phyloP scores from a whole-genome alignment of 2,797 vertebrate genomes.

The Poecilia gillii region DNA sequence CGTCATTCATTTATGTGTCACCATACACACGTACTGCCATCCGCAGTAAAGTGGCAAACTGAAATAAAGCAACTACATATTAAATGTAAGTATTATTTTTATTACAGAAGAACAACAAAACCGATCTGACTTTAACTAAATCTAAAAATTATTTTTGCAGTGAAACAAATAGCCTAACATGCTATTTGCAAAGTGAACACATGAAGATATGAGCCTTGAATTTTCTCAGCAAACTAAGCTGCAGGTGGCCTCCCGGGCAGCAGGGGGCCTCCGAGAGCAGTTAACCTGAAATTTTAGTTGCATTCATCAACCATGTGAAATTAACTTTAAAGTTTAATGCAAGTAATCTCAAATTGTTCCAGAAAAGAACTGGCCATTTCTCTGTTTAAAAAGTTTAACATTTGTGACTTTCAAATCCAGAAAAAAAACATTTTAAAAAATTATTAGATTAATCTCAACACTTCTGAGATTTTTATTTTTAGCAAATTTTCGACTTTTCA shows the following conservation, averaged over 20 bases:
- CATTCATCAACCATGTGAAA: neutral
- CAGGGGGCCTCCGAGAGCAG: neutral
- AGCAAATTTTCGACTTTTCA: too few relatives aligned
- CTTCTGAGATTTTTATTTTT: too few relatives aligned
- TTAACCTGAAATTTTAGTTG: neutral
- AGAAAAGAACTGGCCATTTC: too few relatives aligned
- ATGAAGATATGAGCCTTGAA: neutral
- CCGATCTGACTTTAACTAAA: neutral
- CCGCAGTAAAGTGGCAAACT: too few relatives aligned
- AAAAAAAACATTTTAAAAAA: too few relatives aligned
- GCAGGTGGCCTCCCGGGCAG: neutral
- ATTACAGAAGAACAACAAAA: neutral
- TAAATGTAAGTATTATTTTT: neutral
- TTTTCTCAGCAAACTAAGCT: neutral
- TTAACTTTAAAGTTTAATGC: neutral
- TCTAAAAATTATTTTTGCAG: neutral
- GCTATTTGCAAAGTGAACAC: neutral
- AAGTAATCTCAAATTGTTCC: neutral
- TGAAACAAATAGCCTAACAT: neutral
- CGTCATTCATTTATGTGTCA: slow-evolving; percentile 14
- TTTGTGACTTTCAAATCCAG: too few relatives aligned
- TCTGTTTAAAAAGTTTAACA: too few relatives aligned
- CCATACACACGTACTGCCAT: neutral
- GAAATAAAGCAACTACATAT: neutral
- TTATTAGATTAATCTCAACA: too few relatives aligned